Percentiles rank a stretch among this genome's conserved stretches.
phyloP scores from a whole-genome alignment of 2,888 invertebrate species.

The Adelphocoris suturalis region DNA sequence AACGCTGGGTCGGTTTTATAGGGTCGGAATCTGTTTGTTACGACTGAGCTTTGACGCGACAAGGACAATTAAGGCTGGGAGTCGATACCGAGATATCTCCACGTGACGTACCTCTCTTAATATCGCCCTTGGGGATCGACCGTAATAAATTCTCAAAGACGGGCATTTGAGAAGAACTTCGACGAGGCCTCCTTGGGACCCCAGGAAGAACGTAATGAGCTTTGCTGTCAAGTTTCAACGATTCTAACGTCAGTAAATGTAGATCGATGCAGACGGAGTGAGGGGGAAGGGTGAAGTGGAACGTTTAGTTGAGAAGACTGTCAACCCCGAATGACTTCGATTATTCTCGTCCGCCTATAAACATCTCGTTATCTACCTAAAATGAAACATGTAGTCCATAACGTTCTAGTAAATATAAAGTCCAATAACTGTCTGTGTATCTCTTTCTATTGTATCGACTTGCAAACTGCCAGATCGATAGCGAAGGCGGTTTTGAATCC shows the following conservation, averaged over 20 bases:
- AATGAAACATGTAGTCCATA: not conserved
- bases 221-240: not conserved
- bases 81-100: not conserved
- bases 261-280: not conserved
- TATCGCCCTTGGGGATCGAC: not conserved
- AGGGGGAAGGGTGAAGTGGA: not conserved
- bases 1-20: not conserved
- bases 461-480: too few relatives aligned
- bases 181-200: not conserved
- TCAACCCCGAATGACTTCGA: not conserved
- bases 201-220: not conserved
- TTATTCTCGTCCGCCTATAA: not conserved
- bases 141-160: not conserved
- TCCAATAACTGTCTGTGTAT: too few relatives aligned
- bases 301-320: not conserved
- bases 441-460: too few relatives aligned
- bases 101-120: not conserved
- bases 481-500: too few relatives aligned
- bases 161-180: not conserved
- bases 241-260: not conserved
- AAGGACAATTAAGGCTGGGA: not conserved
- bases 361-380: not conserved
- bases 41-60: conserved; percentile 8
- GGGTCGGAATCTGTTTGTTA: not conserved
- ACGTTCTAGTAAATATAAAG: too few relatives aligned